phyloP scores from a whole-genome alignment of 1,140 invertebrate species.

The Aporrectodea caliginosa region DNA sequence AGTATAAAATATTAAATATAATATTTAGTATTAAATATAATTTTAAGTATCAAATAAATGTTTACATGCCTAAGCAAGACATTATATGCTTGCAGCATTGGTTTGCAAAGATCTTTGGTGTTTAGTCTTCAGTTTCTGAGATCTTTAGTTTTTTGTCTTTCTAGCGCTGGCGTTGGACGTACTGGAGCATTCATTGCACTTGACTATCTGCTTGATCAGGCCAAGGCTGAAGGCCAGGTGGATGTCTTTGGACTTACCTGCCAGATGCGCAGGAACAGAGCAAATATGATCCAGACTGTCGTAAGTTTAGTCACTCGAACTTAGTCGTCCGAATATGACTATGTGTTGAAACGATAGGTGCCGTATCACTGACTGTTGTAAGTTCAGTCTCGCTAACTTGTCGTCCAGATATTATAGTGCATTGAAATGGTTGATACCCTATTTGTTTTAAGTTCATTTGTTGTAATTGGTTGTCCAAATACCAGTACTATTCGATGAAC shows the following conservation, averaged over 20 bases:
- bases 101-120: too few species aligned
- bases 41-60: too few species aligned
- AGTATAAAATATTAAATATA: too few species aligned
- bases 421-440: not conserved
- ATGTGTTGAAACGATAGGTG: not conserved
- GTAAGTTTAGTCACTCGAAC: conserved; percentile 3
- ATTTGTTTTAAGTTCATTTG: not conserved
- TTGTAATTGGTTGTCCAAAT: too few species aligned
- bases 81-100: too few species aligned
- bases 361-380: too few species aligned
- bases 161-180: conserved; percentile 51
- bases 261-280: conserved; percentile 91
- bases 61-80: too few species aligned
- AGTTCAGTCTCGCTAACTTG: not conserved
- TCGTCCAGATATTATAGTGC: not conserved
- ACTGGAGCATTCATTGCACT: conserved; percentile 51
- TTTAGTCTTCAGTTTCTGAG: too few species aligned
- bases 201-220: conserved; percentile 43
- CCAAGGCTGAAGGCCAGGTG: conserved; percentile 32
- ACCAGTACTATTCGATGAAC: too few species aligned
- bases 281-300: conserved; percentile 86
- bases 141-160: conserved; percentile 10
- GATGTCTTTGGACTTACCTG: conserved; percentile 82
- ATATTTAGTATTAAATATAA: too few species aligned
- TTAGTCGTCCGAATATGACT: not conserved